Conservation (phyloP, 2,888 invertebrate species). For the Empis stercorea region DNA sequence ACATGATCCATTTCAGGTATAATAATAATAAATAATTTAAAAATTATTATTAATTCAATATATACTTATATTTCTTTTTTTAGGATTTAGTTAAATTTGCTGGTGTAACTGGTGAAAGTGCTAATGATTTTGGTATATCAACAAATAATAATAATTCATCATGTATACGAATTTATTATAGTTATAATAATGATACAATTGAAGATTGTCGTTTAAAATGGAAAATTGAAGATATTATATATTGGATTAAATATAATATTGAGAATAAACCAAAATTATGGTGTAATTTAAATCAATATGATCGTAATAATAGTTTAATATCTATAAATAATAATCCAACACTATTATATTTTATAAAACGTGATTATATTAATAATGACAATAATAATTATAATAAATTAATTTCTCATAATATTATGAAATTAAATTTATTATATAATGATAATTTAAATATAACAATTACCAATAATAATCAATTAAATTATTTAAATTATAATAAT, state of each 20-base stretch:
- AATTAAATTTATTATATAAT: too few relatives aligned
- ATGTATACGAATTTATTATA: too few relatives aligned
- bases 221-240: background rate
- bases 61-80: too few relatives aligned
- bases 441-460: too few relatives aligned
- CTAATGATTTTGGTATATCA: constrained; percentile 39
- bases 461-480: too few relatives aligned
- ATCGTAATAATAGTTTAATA: background rate
- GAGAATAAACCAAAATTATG: background rate
- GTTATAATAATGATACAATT: too few relatives aligned
- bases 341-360: background rate
- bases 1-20: constrained; percentile 51
- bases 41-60: too few relatives aligned
- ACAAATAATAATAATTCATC: constrained; percentile 14
- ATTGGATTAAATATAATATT: background rate
- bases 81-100: too few relatives aligned
- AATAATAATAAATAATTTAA: too few relatives aligned
- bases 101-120: constrained; percentile 49
- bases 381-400: too few relatives aligned
- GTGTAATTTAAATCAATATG: background rate
- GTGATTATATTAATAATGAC: background rate
- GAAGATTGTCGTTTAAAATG: background rate
- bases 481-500: too few relatives aligned
- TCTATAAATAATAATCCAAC: background rate
- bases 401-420: too few relatives aligned